Conservation (phyloP, 2,888 invertebrate genomes). For the Pilophorus perplexus region DNA sequence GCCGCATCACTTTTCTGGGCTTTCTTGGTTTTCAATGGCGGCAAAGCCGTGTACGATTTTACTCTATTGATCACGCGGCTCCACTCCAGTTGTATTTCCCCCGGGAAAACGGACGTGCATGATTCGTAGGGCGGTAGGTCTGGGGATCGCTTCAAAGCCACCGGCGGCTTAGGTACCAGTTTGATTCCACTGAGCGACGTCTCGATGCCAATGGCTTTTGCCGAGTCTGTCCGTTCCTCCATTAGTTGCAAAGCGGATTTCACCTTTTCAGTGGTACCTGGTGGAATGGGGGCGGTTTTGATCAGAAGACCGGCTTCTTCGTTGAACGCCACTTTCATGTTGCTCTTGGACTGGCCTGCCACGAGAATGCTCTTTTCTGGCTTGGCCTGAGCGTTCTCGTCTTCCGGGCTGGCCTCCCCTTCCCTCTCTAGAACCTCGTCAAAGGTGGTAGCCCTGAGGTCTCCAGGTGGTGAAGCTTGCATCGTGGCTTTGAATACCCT, state of each 20-base stretch:
- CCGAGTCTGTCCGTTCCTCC: neutral
- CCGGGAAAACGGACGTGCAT: slow-evolving; percentile 16
- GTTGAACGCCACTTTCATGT: slow-evolving; percentile 7
- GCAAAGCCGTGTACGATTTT: slow-evolving; percentile 15
- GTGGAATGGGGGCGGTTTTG: neutral
- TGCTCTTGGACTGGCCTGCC: neutral
- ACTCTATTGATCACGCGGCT: neutral
- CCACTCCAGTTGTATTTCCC: slow-evolving; percentile 22
- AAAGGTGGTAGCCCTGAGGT: neutral
- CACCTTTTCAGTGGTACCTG: neutral
- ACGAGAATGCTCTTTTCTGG: neutral
- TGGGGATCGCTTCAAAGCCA: neutral
- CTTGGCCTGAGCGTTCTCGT: neutral
- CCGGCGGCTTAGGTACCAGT: neutral
- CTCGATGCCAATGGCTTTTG: neutral
- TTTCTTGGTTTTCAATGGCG: no score
- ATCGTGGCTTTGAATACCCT: slow-evolving; percentile 29
- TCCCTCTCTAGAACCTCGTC: neutral
- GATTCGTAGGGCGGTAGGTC: neutral
- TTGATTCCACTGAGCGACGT: slow-evolving; percentile 4
- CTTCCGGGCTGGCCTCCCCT: neutral
- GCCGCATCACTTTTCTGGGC: no score
- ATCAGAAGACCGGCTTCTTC: no score
- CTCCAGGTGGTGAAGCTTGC: slow-evolving; percentile 13
- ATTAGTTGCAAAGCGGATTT: neutral